Evolutionary conservation across 2,113 vertebrate genomes (phyloP).

Genomic region (Pterocles burchelli): DNA sequence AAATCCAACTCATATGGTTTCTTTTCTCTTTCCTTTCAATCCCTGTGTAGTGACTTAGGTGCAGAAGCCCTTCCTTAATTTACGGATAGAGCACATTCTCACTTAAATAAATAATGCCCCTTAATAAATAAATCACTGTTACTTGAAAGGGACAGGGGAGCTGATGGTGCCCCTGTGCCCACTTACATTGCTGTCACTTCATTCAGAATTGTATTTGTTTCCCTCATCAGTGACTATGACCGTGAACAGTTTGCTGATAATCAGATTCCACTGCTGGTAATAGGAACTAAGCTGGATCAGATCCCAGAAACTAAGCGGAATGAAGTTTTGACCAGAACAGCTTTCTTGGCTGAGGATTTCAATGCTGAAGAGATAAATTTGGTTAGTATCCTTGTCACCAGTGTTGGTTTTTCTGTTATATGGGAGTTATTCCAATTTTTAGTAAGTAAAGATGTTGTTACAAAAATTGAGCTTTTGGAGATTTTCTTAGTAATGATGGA

Average conservation of each 20-base stretch:
- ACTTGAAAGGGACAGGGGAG: not conserved
- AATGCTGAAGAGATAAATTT: slow-evolving; percentile 98
- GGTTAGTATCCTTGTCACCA: slow-evolving; percentile 72
- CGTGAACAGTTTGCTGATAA: slow-evolving; percentile 96
- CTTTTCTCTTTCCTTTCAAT: not conserved
- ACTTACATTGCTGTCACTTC: not conserved
- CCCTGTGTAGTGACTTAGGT: not conserved
- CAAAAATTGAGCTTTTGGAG: not conserved
- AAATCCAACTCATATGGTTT: not conserved
- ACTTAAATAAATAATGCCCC: not conserved
- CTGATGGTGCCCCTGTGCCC: not conserved
- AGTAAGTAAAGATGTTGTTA: not conserved
- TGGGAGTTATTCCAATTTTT: not conserved
- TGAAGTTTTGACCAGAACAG: slow-evolving; percentile 93
- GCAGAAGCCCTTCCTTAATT: not conserved
- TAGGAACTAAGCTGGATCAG: slow-evolving; percentile 97
- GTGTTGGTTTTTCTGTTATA: not conserved
- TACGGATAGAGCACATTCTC: not conserved
- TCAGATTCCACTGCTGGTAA: slow-evolving; percentile 91
- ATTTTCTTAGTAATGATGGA: not conserved
- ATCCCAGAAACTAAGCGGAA: slow-evolving; percentile 92
- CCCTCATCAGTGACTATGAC: slow-evolving; percentile 87
- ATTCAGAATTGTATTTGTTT: not conserved
- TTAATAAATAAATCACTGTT: not conserved
- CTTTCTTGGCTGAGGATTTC: slow-evolving; percentile 97